These are phyloP conservation scores for Lathamus discolor DNA, from an alignment of 2,113 vertebrate species.

Conservation along the genomic window DNA sequence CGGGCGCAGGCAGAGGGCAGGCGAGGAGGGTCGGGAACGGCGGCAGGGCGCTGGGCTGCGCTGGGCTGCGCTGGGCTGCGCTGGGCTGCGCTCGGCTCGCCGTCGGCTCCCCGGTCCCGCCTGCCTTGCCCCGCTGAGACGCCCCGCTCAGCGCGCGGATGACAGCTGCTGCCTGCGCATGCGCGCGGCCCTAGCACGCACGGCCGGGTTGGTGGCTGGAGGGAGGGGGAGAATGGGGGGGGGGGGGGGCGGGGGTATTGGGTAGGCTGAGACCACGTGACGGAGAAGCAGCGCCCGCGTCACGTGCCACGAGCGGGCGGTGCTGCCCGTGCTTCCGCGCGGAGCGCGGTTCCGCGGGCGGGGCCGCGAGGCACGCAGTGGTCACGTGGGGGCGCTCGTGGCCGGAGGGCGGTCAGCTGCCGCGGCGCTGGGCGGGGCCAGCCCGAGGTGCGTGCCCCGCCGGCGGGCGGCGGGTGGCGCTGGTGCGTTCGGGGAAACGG, in stretches of 20 bases:
- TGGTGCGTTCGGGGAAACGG: not conserved
- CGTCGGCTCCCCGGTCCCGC: not conserved
- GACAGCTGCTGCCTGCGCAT: conserved; percentile 63
- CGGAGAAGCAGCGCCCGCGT: rapidly evolving
- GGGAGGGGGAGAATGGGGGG: too few relatives aligned
- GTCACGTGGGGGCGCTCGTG: not conserved
- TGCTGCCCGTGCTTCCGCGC: rapidly evolving
- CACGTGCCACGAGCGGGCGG: not conserved
- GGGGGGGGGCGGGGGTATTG: too few relatives aligned
- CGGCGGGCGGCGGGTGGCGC: rapidly evolving
- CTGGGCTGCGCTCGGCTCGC: too few relatives aligned
- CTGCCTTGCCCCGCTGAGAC: not conserved
- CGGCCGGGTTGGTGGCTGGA: too few relatives aligned
- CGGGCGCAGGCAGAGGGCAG: not conserved
- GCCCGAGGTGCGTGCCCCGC: not conserved
- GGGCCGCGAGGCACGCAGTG: too few relatives aligned
- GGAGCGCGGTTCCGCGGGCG: rapidly evolving
- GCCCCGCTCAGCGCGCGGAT: conserved; percentile 16
- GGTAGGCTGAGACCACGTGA: not conserved
- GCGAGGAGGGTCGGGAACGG: not conserved
- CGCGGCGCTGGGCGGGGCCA: not conserved
- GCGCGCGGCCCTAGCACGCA: not conserved
- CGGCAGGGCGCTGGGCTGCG: too few relatives aligned
- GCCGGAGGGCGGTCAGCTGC: not conserved
- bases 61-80: too few relatives aligned